These are phyloP conservation scores for Eumerus sabulonum DNA, from an alignment of 2,888 invertebrate species.

Conservation along the genomic window DNA sequence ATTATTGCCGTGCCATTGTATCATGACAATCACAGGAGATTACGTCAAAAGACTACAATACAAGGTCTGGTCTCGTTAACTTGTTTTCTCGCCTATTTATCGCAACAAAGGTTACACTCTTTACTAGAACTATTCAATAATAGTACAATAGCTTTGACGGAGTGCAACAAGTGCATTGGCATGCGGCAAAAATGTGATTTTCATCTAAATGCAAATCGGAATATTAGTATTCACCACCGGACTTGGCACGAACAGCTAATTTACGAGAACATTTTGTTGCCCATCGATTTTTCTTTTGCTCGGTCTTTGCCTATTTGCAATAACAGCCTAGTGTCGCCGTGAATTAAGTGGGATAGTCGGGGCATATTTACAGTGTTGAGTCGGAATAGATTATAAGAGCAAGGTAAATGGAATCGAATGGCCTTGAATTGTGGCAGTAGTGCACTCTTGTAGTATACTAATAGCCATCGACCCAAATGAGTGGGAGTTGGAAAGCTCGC, in stretches of 20 bases:
- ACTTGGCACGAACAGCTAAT: slow-evolving; percentile 13
- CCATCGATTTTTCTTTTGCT: no score
- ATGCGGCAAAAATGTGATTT: slow-evolving; percentile 3
- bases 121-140: slow-evolving; percentile 4
- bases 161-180: slow-evolving; percentile 9
- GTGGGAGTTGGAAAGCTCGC: no score
- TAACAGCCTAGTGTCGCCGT: no score
- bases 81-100: slow-evolving; percentile 2
- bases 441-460: no score
- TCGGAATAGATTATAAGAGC: no score
- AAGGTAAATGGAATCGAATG: no score
- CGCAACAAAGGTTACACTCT: slow-evolving; percentile 33
- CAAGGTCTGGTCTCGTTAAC: slow-evolving; percentile 21
- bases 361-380: no score
- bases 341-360: no score
- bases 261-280: no score
- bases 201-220: background rate
- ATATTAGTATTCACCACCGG: background rate
- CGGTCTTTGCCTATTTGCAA: no score
- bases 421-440: no score
- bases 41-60: slow-evolving; percentile 13
- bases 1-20: background rate
- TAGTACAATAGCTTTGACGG: background rate
- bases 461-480: no score
- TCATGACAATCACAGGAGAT: slow-evolving; percentile 3